A percentile compares a stretch with the other conserved stretches of the same genome.
Evolutionary conservation across 2,113 vertebrate genomes (phyloP).

Genomic region (Sialia sialis): DNA sequence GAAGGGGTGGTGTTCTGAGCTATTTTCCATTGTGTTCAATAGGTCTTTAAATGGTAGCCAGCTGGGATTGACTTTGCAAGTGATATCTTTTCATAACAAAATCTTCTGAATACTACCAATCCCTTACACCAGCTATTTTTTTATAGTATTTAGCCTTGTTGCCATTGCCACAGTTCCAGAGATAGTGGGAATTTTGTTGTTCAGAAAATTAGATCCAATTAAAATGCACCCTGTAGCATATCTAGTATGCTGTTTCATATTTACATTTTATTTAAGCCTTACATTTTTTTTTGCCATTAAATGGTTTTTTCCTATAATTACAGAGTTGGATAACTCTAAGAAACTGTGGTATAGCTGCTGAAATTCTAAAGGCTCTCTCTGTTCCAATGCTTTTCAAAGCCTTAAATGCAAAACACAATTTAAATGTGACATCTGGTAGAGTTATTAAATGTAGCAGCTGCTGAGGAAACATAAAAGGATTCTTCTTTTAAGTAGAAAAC

Average conservation of each 20-base stretch:
- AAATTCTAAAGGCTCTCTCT: background rate
- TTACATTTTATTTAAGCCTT: background rate
- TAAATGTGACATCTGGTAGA: constrained; percentile 48
- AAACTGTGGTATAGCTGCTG: background rate
- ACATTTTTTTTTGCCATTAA: background rate
- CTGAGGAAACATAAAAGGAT: constrained; percentile 33
- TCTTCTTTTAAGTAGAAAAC: constrained; percentile 15
- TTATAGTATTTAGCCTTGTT: background rate
- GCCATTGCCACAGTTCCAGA: background rate
- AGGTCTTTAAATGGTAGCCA: background rate
- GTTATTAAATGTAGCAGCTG: constrained; percentile 32
- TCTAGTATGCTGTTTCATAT: background rate
- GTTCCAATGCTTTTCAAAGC: background rate
- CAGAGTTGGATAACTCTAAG: background rate
- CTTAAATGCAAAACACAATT: background rate
- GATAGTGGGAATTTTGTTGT: background rate
- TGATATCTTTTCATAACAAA: background rate
- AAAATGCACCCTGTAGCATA: background rate
- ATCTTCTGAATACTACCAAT: background rate
- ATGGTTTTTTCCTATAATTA: background rate
- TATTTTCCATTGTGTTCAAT: background rate
- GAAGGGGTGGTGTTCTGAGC: background rate
- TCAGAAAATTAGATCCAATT: background rate
- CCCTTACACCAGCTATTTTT: background rate
- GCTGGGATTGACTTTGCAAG: background rate